Evolutionary conservation across 1,140 invertebrate genomes (phyloP), one percentile per base, ranked within the genome.

Genomic region (Adelges cooleyi): DNA sequence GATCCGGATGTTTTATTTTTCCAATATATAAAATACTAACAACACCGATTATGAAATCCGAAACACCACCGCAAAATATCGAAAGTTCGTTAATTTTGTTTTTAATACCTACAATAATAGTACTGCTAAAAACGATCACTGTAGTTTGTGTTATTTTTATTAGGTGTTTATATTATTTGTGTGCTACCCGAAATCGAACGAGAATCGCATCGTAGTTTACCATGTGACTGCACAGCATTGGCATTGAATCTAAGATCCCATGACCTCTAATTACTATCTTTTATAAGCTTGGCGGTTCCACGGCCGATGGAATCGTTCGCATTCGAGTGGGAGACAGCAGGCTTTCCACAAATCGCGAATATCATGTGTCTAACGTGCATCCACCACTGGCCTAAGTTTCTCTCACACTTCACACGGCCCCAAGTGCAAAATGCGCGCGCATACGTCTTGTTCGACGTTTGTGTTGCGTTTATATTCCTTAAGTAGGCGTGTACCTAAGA

Each of bases 261-360:
- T 54, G 36, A 54, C 52, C 52, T 54, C 52, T 40, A 54, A 54
- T 54, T 54, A 54, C 33, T 4, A 54, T 54, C 52, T 54, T 54
- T 54, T 54, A 54, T 54, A 54, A 54, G 52, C 52, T 54, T 54
- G 5, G 5, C 33, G 13, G 18, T 4, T 27, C 11, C 10, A 15
- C 40, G 40, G 40, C n/a, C 29, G 52, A 38, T 29, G 52, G 52
- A 54, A 36, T 36, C 33, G 15, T 5, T 33, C 29, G 11, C 5
- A 33, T 5, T 33, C 18, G 27, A 33, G 33, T 22, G 52, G 52
- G 52, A 54, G 52, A 33, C 52, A n/a, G 3, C 52, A 42, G 52
- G 52, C 18, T 54, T 54, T 54, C 36, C 52, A 40, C 52, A 38
- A 54, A 40, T 23, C 20, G 20, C 36, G 23, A 5, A 15, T n/a